Percentiles rank a stretch among this genome's conserved stretches.
These are phyloP conservation scores for Drosophila lacertosa DNA, from an alignment of 1,140 invertebrate genomes.

Conservation along the genomic window DNA sequence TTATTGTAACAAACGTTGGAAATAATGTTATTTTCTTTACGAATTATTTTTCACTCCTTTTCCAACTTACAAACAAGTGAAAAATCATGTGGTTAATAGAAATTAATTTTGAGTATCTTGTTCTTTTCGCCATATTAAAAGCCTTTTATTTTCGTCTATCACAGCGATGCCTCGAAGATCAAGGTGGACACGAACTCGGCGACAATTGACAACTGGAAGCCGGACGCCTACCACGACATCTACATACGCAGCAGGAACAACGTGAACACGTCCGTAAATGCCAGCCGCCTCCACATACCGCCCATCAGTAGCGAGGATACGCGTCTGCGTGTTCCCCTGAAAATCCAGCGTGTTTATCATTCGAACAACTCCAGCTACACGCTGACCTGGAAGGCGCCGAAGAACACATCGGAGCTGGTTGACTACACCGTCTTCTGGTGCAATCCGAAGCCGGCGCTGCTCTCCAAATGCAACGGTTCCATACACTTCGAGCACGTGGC, in stretches of 20 bases:
- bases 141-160: neutral
- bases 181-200: conserved; percentile 57
- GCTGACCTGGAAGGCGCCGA: conserved; percentile 69
- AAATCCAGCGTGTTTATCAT: conserved; percentile 71
- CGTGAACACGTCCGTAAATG: conserved; percentile 54
- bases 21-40: no score
- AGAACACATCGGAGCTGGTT: conserved; percentile 33
- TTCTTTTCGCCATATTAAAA: neutral
- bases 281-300: conserved; percentile 60
- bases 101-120: neutral
- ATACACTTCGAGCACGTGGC: conserved; percentile 64
- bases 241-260: conserved; percentile 65
- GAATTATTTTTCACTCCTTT: no score
- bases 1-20: no score
- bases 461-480: conserved; percentile 66
- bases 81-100: neutral
- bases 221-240: conserved; percentile 52
- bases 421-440: conserved; percentile 81
- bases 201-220: conserved; percentile 57
- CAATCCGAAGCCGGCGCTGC: conserved; percentile 49
- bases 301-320: conserved; percentile 47
- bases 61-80: neutral
- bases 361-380: conserved; percentile 64
- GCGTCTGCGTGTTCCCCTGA: conserved; percentile 40
- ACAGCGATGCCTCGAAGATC: conserved; percentile 46